Percentiles rank a stretch among this genome's conserved stretches.
Evolutionary conservation across 2,113 vertebrate species (phyloP).

Genomic region (Ia io): DNA sequence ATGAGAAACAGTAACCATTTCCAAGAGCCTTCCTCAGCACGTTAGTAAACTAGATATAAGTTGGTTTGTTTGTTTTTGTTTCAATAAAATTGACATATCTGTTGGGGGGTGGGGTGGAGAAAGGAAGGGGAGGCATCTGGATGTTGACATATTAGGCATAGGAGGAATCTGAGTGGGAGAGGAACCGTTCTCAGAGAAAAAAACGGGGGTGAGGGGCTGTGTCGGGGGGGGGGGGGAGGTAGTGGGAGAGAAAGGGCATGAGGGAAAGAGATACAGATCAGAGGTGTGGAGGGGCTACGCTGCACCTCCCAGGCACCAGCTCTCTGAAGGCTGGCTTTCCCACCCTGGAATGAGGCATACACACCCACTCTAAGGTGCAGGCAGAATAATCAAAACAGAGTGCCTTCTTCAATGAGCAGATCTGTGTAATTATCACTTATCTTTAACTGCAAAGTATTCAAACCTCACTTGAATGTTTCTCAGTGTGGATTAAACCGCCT

Average conservation of each 20-base stretch:
- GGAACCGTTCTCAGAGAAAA: neutral
- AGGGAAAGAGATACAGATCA: neutral
- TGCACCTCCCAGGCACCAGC: neutral
- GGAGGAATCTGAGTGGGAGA: neutral
- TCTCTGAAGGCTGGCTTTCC: neutral
- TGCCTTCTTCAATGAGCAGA: neutral
- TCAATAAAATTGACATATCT: neutral
- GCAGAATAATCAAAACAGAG: neutral
- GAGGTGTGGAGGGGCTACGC: neutral
- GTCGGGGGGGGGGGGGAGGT: neutral
- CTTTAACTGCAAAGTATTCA: neutral
- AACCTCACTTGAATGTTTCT: neutral
- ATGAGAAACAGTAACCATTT: neutral
- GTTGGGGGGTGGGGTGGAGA: neutral
- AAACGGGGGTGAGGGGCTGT: neutral
- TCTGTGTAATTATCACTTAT: neutral
- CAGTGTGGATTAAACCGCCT: neutral
- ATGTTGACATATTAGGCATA: neutral
- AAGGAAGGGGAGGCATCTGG: slow-evolving; percentile 42
- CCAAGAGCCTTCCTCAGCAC: neutral
- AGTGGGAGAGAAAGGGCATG: neutral
- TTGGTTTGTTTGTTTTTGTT: neutral
- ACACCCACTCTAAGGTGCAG: neutral
- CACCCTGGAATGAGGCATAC: neutral
- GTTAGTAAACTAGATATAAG: neutral